Base-by-base conservation (phyloP, 53 echinoderm and acorn worm genomes). In the Luidia sarsii region DNA sequence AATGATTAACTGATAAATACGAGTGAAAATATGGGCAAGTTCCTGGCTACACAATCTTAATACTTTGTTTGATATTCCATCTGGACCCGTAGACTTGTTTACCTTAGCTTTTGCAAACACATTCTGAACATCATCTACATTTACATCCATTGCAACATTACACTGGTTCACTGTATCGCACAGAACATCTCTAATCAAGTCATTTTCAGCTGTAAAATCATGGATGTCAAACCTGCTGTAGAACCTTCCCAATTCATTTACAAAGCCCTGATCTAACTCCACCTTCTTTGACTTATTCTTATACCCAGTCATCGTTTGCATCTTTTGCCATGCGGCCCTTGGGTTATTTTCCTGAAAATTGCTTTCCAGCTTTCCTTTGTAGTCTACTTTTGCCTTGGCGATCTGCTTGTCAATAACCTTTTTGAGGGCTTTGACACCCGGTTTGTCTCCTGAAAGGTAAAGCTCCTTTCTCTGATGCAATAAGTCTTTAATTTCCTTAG, bases 231-330 rank as follows among this genome's bases (percentile, higher is more conserved):
- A 82, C 18, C 82, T 65, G 25, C 48, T 33, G 2, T 27, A 51
- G 52, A 6, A 77, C 33, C 43, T 57, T 13, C 60, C 60, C 21
- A 77, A 22, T 32, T 77, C 59, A 62, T 77, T 23, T 34, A 20
- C 36, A 62, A 77, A 20, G 24, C 27, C 22, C 39, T 20, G 56
- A 38, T 77, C 33, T 32, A 32, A 36, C 21, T 54, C 52, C 1
- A 4, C 27, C 18, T 50, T 18, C 14, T 82, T 25, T 13, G 53
- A 55, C 4, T 36, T 36, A 24, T 8, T 30, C 34, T 72, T 84
- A 31, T 84, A 84, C 25, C 72, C 73, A 22, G 36, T 49, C 33
- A 84, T 72, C 6, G 36, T 22, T 10, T 45, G 68, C 43, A 83
- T 71, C 7, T 41, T 50, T 28, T 71, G 48, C 71, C 83, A 84